A percentile compares a stretch with the other conserved stretches of the same genome.
phyloP scores from a whole-genome alignment of 2,113 vertebrate genomes.

The Ondatra zibethicus region DNA sequence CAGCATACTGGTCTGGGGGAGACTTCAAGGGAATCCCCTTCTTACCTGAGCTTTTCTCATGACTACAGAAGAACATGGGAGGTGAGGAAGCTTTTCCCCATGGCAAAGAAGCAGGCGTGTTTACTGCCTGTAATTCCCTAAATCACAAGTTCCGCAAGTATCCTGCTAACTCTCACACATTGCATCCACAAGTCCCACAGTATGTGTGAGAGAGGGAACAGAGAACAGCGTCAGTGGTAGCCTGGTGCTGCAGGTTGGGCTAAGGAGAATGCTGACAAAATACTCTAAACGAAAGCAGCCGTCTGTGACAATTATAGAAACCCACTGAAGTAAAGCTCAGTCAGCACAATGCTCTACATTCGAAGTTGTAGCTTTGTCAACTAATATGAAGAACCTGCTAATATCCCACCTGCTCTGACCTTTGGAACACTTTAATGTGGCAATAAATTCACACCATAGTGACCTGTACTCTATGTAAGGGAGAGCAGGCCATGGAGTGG shows the following conservation, averaged over 20 bases:
- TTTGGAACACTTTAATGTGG: background rate
- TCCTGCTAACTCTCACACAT: background rate
- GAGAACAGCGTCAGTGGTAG: background rate
- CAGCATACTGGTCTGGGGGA: background rate
- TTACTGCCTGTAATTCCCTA: background rate
- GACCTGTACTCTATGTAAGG: background rate
- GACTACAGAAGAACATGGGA: background rate
- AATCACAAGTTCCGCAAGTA: background rate
- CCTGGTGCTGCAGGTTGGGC: background rate
- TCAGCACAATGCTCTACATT: background rate
- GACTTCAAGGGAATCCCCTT: background rate
- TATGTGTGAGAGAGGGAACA: background rate
- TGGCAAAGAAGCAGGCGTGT: background rate
- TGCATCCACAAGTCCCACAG: background rate
- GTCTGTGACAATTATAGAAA: background rate
- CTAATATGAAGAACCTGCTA: background rate
- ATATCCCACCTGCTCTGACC: background rate
- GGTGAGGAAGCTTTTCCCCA: background rate
- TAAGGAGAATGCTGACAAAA: background rate
- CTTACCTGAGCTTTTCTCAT: background rate
- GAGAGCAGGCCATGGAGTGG: background rate
- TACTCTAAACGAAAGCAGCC: background rate
- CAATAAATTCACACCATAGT: background rate
- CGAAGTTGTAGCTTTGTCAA: background rate
- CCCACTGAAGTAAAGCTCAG: background rate